Conservation (phyloP, 2,797 vertebrate species). For the Lindbergichthys nudifrons region DNA sequence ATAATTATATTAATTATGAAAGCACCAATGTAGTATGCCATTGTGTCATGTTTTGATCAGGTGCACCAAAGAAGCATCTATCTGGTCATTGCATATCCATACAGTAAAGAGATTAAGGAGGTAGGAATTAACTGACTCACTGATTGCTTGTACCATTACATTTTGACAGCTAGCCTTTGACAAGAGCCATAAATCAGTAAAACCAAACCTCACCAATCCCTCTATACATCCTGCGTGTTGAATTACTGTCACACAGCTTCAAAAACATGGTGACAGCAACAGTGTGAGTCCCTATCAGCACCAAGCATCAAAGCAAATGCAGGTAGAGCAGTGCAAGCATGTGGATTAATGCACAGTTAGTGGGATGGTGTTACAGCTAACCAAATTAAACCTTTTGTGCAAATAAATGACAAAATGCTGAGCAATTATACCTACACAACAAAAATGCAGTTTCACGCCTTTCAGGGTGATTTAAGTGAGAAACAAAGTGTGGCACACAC, state of each 20-base stretch:
- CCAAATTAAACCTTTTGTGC: slow-evolving; percentile 9
- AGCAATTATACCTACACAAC: slow-evolving; percentile 54
- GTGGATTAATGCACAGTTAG: slow-evolving; percentile 43
- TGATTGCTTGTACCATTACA: slow-evolving; percentile 4
- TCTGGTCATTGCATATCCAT: slow-evolving; percentile 77
- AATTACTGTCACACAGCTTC: slow-evolving; percentile 41
- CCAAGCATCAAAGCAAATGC: slow-evolving; percentile 48
- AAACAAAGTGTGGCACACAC: slow-evolving; percentile 65
- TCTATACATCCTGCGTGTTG: slow-evolving; percentile 51
- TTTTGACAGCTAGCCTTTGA: slow-evolving; percentile 7
- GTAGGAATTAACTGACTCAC: slow-evolving; percentile 55
- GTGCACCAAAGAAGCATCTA: slow-evolving; percentile 16
- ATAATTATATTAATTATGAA: not conserved
- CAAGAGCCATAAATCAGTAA: slow-evolving; percentile 42
- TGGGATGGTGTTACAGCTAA: slow-evolving; percentile 27
- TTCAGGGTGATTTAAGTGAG: slow-evolving; percentile 54
- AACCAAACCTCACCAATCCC: slow-evolving; percentile 50
- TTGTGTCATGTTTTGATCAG: not conserved
- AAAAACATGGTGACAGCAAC: slow-evolving; percentile 39
- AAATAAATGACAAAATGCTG: slow-evolving; percentile 21
- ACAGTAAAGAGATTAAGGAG: slow-evolving; percentile 55
- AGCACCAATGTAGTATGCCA: not conserved
- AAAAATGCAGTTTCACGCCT: slow-evolving; percentile 63
- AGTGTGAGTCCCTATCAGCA: slow-evolving; percentile 48
- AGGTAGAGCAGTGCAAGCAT: slow-evolving; percentile 37